A percentile compares a stretch with the other conserved stretches of the same genome.
Conservation (phyloP, 2,113 vertebrate species). For the Myiopsitta monachus region DNA sequence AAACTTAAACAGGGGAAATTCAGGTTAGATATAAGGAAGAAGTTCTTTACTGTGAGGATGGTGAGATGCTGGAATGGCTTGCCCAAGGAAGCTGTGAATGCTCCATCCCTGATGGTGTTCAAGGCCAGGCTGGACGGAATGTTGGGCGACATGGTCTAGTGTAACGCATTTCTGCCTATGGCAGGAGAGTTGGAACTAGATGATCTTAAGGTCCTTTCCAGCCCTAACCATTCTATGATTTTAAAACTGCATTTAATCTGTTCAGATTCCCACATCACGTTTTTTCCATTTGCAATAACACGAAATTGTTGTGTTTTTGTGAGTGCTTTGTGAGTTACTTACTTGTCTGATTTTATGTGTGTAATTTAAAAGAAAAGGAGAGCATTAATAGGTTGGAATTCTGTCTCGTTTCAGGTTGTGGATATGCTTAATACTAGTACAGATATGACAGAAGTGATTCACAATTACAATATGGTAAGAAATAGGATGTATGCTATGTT, state of each 20-base stretch:
- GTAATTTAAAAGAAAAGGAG: background rate
- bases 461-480: slow-evolving; percentile 88
- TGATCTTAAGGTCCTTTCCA: background rate
- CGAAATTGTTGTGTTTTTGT: background rate
- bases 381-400: background rate
- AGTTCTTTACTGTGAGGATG: no score
- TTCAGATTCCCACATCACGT: background rate
- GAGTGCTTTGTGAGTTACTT: background rate
- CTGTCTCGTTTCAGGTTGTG: slow-evolving; percentile 81
- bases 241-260: background rate
- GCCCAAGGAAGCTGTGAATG: no score
- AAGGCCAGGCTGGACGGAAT: no score
- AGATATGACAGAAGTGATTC: slow-evolving; percentile 90
- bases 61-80: no score
- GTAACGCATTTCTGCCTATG: no score
- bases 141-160: no score
- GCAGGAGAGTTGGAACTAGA: background rate
- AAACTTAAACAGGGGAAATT: no score
- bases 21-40: no score
- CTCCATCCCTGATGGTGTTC: no score
- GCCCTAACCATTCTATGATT: background rate
- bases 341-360: background rate
- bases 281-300: background rate
- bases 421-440: slow-evolving; percentile 95
- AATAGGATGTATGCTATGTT: background rate